These are phyloP conservation scores for Sepiola atlantica DNA, from an alignment of 2,888 invertebrate genomes.

Conservation along the genomic window DNA sequence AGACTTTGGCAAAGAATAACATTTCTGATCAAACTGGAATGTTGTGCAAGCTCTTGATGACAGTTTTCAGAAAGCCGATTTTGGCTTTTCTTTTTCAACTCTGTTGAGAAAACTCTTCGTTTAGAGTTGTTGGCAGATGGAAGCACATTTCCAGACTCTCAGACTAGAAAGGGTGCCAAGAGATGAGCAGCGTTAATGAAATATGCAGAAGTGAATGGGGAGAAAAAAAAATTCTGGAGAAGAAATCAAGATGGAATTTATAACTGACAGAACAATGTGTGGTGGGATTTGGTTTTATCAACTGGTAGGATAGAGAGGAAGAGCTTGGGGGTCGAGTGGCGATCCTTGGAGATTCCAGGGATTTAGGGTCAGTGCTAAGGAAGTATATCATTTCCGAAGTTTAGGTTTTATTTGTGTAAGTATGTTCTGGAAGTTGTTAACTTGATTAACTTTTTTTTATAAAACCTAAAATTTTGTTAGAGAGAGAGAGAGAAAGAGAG, in stretches of 20 bases:
- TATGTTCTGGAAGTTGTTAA: no score
- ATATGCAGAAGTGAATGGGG: neutral
- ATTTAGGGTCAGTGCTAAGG: neutral
- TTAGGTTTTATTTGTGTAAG: no score
- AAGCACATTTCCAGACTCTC: neutral
- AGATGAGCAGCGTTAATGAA: neutral
- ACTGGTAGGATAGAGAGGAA: neutral
- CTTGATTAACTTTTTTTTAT: no score
- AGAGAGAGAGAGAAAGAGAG: no score
- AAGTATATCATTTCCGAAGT: neutral
- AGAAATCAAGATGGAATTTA: neutral
- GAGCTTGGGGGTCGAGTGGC: neutral
- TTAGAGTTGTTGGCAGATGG: neutral
- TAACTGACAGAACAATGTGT: neutral
- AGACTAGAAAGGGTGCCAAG: neutral
- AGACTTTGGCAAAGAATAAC: neutral
- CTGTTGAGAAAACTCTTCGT: neutral
- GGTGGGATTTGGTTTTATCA: neutral
- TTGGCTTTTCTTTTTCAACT: neutral
- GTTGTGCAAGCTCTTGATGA: neutral
- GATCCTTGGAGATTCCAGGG: neutral
- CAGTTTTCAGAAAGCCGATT: neutral
- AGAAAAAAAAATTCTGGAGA: neutral
- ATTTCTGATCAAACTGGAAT: neutral
- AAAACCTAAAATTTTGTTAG: no score